These are phyloP conservation scores for Chaitophorus viminalis DNA, from an alignment of 2,888 invertebrate species.

Conservation along the genomic window DNA sequence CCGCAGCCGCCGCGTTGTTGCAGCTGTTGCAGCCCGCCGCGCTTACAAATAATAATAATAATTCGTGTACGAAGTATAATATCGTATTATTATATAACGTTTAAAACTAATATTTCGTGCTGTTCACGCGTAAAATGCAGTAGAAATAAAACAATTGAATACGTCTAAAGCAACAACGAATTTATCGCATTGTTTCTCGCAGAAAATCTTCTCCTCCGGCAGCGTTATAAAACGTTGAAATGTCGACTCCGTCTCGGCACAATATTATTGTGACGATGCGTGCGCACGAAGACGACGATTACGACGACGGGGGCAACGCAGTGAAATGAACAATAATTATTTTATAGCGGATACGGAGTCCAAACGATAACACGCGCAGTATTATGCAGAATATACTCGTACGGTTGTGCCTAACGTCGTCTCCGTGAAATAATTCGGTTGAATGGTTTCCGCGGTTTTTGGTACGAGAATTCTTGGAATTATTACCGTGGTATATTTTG, in stretches of 20 bases:
- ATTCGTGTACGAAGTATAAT: not conserved
- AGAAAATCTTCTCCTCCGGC: not conserved
- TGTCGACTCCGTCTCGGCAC: not conserved
- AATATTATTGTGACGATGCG: not conserved
- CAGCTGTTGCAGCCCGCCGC: constrained; percentile 30
- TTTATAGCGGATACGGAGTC: too few relatives aligned
- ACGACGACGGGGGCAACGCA: not conserved
- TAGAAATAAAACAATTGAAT: constrained; percentile 23
- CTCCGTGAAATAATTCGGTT: too few relatives aligned
- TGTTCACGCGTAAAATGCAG: not conserved
- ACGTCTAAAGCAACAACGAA: not conserved
- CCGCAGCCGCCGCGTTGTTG: not conserved
- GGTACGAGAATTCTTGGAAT: too few relatives aligned
- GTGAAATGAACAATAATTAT: too few relatives aligned
- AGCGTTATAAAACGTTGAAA: not conserved
- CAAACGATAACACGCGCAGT: too few relatives aligned
- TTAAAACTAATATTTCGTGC: constrained; percentile 30
- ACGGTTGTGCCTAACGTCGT: too few relatives aligned
- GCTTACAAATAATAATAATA: not conserved
- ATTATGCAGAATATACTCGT: too few relatives aligned
- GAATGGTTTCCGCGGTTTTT: too few relatives aligned
- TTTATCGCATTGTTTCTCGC: not conserved
- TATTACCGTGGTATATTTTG: too few relatives aligned
- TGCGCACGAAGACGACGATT: not conserved
- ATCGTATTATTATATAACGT: not conserved